Percentiles rank a stretch among this genome's conserved stretches.
phyloP scores from a whole-genome alignment of 2,888 invertebrate species.

The Callosobruchus maculatus region DNA sequence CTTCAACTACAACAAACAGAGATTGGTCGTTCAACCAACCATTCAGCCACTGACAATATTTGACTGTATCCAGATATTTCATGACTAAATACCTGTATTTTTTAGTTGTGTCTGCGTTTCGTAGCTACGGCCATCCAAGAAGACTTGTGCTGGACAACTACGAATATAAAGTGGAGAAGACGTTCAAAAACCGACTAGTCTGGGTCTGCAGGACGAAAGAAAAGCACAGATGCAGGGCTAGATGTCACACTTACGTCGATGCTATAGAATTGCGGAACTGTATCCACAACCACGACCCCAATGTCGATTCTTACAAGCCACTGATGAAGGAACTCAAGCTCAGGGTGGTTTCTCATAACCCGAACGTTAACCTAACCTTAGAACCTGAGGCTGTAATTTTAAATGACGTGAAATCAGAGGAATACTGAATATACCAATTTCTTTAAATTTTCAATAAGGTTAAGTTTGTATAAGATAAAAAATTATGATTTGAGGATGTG shows the following conservation, averaged over 20 bases:
- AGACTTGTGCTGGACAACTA: constrained; percentile 10
- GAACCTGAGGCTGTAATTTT: neutral
- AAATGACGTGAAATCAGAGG: neutral
- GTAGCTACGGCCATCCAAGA: neutral
- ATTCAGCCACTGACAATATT: too few species aligned
- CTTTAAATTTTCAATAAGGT: too few species aligned
- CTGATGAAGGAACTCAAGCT: neutral
- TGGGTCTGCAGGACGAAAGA: constrained; percentile 34
- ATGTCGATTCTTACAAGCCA: neutral
- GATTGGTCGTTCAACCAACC: too few species aligned
- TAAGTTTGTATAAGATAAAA: too few species aligned
- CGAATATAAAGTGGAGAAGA: constrained; percentile 27
- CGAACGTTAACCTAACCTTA: neutral
- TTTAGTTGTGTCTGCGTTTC: neutral
- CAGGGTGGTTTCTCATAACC: neutral
- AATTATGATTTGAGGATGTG: too few species aligned
- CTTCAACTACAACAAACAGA: too few species aligned
- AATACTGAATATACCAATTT: too few species aligned
- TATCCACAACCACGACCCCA: constrained; percentile 17
- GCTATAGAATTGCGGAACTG: constrained; percentile 11
- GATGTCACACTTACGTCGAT: constrained; percentile 16
- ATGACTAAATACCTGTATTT: neutral
- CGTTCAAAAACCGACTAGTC: constrained; percentile 21
- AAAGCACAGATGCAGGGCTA: constrained; percentile 23
- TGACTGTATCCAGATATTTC: too few species aligned